These are phyloP conservation scores for Gortyna flavago DNA, from an alignment of 2,888 invertebrate species.

Conservation along the genomic window DNA sequence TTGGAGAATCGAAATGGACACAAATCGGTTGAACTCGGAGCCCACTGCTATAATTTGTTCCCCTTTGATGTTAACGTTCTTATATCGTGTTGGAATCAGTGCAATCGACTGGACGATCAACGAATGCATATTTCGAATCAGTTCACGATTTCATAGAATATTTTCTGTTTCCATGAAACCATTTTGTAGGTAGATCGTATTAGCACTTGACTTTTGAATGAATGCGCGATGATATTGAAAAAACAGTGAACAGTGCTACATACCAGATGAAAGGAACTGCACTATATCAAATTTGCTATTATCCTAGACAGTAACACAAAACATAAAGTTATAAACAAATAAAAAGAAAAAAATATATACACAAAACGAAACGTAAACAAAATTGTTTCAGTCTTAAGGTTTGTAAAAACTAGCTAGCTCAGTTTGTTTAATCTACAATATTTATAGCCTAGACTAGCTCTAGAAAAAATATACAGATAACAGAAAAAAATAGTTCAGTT, in stretches of 20 bases:
- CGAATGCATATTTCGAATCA: slow-evolving; percentile 53
- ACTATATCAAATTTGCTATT: background rate
- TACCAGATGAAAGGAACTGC: background rate
- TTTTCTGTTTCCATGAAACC: slow-evolving; percentile 14
- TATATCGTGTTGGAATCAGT: slow-evolving; percentile 47
- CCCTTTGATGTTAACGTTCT: slow-evolving; percentile 64
- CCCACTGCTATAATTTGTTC: slow-evolving; percentile 40
- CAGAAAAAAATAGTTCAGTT: slow-evolving; percentile 6
- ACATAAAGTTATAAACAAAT: slow-evolving; percentile 21
- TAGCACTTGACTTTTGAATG: background rate
- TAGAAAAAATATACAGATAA: slow-evolving; percentile 18
- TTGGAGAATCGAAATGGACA: slow-evolving; percentile 51
- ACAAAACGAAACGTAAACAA: slow-evolving; percentile 17
- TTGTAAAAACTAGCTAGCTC: slow-evolving; percentile 21
- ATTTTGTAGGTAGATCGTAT: background rate
- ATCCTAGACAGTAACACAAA: slow-evolving; percentile 24
- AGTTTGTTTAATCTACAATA: slow-evolving; percentile 35
- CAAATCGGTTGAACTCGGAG: slow-evolving; percentile 43
- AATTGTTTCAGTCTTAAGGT: slow-evolving; percentile 44
- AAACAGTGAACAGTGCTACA: background rate
- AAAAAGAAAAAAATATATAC: slow-evolving; percentile 11
- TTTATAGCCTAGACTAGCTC: slow-evolving; percentile 23
- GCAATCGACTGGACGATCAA: slow-evolving; percentile 58
- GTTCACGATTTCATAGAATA: slow-evolving; percentile 46
- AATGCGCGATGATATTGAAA: background rate